Conservation (phyloP, 1,140 invertebrate species). For the Lamellibrachia luymesi region DNA sequence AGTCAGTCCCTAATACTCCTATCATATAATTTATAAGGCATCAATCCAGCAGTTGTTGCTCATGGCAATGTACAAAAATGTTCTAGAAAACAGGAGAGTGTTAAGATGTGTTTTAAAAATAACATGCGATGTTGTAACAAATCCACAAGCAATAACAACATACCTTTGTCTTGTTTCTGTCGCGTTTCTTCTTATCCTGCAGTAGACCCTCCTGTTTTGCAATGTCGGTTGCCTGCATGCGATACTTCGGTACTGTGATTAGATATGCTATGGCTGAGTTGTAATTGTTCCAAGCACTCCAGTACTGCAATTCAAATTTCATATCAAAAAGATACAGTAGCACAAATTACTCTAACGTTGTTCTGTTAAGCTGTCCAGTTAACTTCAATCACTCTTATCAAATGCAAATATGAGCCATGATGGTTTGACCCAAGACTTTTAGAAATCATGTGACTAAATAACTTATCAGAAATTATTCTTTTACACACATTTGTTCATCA, state of each 20-base stretch:
- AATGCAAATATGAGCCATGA: too few relatives aligned
- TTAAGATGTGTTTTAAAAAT: too few relatives aligned
- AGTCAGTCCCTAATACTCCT: too few relatives aligned
- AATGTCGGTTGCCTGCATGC: slow-evolving; percentile 74
- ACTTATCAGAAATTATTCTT: too few relatives aligned
- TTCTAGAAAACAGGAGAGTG: too few relatives aligned
- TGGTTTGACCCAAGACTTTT: too few relatives aligned
- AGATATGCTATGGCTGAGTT: slow-evolving; percentile 84
- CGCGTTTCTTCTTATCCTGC: slow-evolving; percentile 59
- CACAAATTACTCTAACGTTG: neutral
- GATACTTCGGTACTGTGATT: slow-evolving; percentile 82
- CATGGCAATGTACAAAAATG: too few relatives aligned
- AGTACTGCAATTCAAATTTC: slow-evolving; percentile 57
- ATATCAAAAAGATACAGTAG: neutral
- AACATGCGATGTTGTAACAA: neutral
- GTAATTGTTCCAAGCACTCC: slow-evolving; percentile 63
- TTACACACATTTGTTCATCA: too few relatives aligned
- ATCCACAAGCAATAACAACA: neutral
- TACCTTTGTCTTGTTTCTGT: slow-evolving; percentile 42
- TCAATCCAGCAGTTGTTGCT: too few relatives aligned
- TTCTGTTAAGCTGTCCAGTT: neutral
- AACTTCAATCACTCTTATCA: neutral
- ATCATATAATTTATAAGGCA: too few relatives aligned
- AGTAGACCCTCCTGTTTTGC: slow-evolving; percentile 72
- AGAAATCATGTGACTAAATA: too few relatives aligned